Percentiles rank a stretch among this genome's conserved stretches.
These are phyloP conservation scores for Trogon melanurus DNA, from an alignment of 2,113 vertebrate genomes.

Conservation along the genomic window DNA sequence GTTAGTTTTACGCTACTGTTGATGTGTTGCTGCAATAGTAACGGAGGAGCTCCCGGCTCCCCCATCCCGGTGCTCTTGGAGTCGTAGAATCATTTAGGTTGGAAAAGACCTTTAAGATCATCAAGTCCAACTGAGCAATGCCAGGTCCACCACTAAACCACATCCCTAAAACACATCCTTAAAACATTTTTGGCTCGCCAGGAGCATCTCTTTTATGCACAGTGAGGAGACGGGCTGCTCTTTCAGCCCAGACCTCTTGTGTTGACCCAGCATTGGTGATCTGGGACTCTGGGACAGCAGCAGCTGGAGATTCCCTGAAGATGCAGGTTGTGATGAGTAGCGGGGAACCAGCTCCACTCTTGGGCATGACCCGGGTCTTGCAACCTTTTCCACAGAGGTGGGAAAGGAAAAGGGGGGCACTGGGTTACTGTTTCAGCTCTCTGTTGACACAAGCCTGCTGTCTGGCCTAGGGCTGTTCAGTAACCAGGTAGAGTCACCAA, in stretches of 20 bases:
- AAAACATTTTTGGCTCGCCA: background rate
- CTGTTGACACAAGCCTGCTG: slow-evolving; percentile 19
- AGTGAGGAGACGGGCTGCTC: rapidly evolving
- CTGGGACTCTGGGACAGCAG: background rate
- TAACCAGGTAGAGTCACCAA: slow-evolving; percentile 19
- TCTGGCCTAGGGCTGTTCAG: background rate
- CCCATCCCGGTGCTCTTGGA: background rate
- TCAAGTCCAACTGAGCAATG: too few species aligned
- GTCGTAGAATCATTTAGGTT: too few species aligned
- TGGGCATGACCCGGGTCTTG: background rate
- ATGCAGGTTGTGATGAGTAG: background rate
- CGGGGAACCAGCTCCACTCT: background rate
- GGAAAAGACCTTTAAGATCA: too few species aligned
- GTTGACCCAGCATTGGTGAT: background rate
- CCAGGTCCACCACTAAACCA: too few species aligned
- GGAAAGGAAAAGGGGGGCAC: background rate
- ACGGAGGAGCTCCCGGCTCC: background rate
- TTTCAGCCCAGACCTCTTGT: background rate
- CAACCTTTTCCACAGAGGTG: background rate
- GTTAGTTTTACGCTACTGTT: too few species aligned
- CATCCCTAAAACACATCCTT: too few species aligned
- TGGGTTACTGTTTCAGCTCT: background rate
- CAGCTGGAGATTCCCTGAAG: background rate
- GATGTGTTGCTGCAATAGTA: too few species aligned
- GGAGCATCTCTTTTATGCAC: background rate